Conservation (phyloP, 2,113 vertebrate species). For the Eptesicus fuscus region DNA sequence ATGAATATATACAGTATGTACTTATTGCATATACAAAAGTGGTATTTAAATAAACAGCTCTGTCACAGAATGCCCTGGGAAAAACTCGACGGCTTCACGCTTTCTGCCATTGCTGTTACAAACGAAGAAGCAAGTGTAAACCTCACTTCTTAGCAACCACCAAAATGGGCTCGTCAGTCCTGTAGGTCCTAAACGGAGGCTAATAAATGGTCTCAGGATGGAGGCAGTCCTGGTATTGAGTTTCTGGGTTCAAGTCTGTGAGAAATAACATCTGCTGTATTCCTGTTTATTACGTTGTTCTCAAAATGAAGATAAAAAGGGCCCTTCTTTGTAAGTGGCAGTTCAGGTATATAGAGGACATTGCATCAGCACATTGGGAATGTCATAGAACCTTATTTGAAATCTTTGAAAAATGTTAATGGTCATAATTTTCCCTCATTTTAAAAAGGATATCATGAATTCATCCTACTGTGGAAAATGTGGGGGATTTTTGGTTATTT, state of each 20-base stretch:
- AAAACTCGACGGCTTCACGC: constrained; percentile 66
- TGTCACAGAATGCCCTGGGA: constrained; percentile 54
- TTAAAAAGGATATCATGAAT: constrained; percentile 72
- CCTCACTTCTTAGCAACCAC: constrained; percentile 69
- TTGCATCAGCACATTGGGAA: constrained; percentile 75
- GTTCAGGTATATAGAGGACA: constrained; percentile 75
- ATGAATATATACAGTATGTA: constrained; percentile 54
- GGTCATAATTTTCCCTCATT: constrained; percentile 76
- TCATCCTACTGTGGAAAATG: constrained; percentile 65
- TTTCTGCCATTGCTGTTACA: constrained; percentile 50
- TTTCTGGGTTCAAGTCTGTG: constrained; percentile 8
- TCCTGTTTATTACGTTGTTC: constrained; percentile 69
- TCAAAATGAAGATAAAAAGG: constrained; percentile 73
- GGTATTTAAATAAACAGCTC: constrained; percentile 62
- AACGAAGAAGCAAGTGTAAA: constrained; percentile 67
- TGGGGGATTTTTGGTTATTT: constrained; percentile 26
- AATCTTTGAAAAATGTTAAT: constrained; percentile 74
- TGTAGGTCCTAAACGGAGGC: constrained; percentile 42
- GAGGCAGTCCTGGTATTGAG: background rate
- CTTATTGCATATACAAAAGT: constrained; percentile 56
- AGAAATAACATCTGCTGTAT: constrained; percentile 19
- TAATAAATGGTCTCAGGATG: background rate
- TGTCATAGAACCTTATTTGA: constrained; percentile 74
- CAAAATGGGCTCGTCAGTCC: constrained; percentile 30
- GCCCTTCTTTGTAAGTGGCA: constrained; percentile 72